Evolutionary conservation across 2,888 invertebrate species (phyloP), one percentile per base, ranked within the genome.

Genomic region (Tachystola acroxantha): DNA sequence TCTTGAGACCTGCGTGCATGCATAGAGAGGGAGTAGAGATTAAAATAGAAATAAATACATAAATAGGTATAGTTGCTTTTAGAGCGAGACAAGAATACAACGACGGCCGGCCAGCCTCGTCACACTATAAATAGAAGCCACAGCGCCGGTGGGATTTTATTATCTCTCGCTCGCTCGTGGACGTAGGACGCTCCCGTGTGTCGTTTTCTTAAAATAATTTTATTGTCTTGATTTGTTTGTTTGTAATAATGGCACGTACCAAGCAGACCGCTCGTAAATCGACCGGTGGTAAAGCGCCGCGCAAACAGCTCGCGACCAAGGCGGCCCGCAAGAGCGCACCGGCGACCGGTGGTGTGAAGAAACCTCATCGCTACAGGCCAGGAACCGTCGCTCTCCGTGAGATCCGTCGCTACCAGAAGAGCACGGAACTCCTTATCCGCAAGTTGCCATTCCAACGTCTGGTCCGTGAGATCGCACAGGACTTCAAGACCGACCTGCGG

Each of bases 181-280:
- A 4, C 16, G 16, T 16, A 16, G n/a, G 16, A 16, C 16, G 16
- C 16, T 3, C 6, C 16, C n/a, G n/a, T n/a, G n/a, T n/a, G n/a
- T n/a, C n/a, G n/a, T n/a, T n/a, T n/a, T n/a, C n/a, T n/a, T n/a
- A n/a, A n/a, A n/a, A n/a, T n/a, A n/a, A n/a, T n/a, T n/a, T n/a
- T n/a, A n/a, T n/a, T n/a, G n/a, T n/a, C n/a, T n/a, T n/a, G n/a
- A n/a, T n/a, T n/a, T n/a, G n/a, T n/a, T n/a, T n/a, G n/a, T n/a
- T n/a, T n/a, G n/a, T n/a, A n/a, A n/a, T n/a, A 16, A 97, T 97
- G 97, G 97, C 97, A 50, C 96, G 97, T 94, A 97, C 97, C 16
- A 97, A 97, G 92, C 97, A 97, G 81, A 97, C 97, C 37, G 97
- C 97, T 38, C 95, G 97, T 92, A 97, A 97, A 84, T 96, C 96